Base-by-base conservation (phyloP, 2,113 vertebrate species). In the Gymnogyps californianus region DNA sequence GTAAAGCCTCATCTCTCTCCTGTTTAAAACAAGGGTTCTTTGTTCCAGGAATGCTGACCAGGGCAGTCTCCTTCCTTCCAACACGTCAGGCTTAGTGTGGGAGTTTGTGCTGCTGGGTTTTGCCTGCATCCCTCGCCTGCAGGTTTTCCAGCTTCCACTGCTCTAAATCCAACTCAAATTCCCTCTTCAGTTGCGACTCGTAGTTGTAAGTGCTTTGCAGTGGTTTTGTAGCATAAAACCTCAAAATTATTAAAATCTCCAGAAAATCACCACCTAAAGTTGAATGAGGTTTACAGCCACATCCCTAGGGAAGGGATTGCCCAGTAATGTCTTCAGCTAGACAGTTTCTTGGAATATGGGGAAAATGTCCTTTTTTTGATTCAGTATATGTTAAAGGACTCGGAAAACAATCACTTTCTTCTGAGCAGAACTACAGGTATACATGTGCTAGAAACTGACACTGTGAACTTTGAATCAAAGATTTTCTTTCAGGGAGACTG, bases 401-500 rank as follows among this genome's bases (percentile, higher is more conserved):
- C 64, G 71, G 79, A 59, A 84, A 86, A 66, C 20, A 54, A 25
- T 34, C 18, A 8, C 19, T 38, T 69, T n/a, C 52, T 67, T 61
- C 24, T 28, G 16, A 76, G 67, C 38, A 92, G 40, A 90, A 16
- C 71, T 81, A 55, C 47, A 86, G 38, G 29, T 78, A 22, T 20
- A 34, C 9, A 28, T 5, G 20, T n/a, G 28, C 42, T 83, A 74
- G 46, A 92, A 89, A 69, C 12, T 1, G 4, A 28, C 61, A 46
- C 31, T 49, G 26, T 40, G 83, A 89, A 61, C 47, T 89, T 26
- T 24, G 61, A 83, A 76, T 58, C 81, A 96, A 95, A 89, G 91
- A 95, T 91, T 91, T 89, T 76, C 86, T 91, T 61, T 96, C 89
- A 76, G 57, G 29, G 31, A 91, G 64, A 87, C 52, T 49, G 91